phyloP scores from a whole-genome alignment of 1,140 invertebrate species.

The Sipha flava region DNA sequence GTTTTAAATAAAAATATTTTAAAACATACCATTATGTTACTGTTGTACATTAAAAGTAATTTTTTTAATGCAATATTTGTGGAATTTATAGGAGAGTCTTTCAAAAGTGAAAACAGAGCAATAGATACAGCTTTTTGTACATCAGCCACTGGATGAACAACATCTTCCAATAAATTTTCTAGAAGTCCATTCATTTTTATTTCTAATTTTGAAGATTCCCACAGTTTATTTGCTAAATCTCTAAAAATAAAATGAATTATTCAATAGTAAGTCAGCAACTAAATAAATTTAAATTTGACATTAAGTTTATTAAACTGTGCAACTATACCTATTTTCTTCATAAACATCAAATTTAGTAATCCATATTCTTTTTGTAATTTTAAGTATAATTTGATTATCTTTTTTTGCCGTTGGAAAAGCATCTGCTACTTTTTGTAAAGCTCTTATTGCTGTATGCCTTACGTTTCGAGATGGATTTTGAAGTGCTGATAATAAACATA shows the following conservation, averaged over 20 bases:
- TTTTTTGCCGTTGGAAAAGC: slow-evolving; percentile 57
- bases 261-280: no score
- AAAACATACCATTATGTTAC: slow-evolving; percentile 53
- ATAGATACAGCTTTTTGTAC: slow-evolving; percentile 69
- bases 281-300: no score
- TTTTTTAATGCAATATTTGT: slow-evolving; percentile 33
- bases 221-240: slow-evolving; percentile 58
- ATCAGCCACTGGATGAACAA: slow-evolving; percentile 67
- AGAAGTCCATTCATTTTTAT: slow-evolving; percentile 51
- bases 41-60: slow-evolving; percentile 65
- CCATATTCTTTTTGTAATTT: slow-evolving; percentile 63
- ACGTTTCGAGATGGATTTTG: slow-evolving; percentile 61
- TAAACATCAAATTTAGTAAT: slow-evolving; percentile 65
- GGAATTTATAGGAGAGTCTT: slow-evolving; percentile 45
- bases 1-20: slow-evolving; percentile 9
- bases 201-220: slow-evolving; percentile 53
- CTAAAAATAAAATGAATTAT: slow-evolving; percentile 43
- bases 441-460: slow-evolving; percentile 62
- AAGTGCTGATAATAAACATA: slow-evolving; percentile 65
- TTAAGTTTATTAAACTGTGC: neutral
- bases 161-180: slow-evolving; percentile 60
- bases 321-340: slow-evolving; percentile 56
- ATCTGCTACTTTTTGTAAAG: slow-evolving; percentile 48
- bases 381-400: slow-evolving; percentile 51
- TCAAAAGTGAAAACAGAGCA: slow-evolving; percentile 62